A percentile compares a stretch with the other conserved stretches of the same genome.
These are phyloP conservation scores for Netelia virgata DNA, from an alignment of 2,888 invertebrate species.

Conservation along the genomic window DNA sequence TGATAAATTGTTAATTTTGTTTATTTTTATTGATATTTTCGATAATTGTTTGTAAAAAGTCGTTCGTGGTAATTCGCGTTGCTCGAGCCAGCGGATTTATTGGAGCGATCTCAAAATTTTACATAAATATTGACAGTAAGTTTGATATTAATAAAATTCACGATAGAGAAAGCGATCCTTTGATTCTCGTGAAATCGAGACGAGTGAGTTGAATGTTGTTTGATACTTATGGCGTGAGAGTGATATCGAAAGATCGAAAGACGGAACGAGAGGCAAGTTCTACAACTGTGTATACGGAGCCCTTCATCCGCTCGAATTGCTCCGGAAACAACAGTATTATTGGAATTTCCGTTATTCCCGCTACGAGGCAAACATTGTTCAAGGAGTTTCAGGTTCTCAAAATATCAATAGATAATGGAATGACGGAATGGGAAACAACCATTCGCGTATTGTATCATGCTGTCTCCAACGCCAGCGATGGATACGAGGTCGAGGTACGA, in stretches of 20 bases:
- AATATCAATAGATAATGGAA: constrained; percentile 13
- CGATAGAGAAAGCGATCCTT: not conserved
- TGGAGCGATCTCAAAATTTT: too few species aligned
- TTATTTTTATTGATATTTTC: too few species aligned
- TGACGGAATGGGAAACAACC: not conserved
- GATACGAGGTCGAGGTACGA: too few species aligned
- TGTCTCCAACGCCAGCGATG: not conserved
- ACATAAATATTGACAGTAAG: not conserved
- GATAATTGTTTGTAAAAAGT: too few species aligned
- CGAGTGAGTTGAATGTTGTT: constrained; percentile 42
- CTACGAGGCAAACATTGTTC: constrained; percentile 27
- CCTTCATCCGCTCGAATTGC: constrained; percentile 26
- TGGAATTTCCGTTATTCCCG: constrained; percentile 53
- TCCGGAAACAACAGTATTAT: constrained; percentile 42
- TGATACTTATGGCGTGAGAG: constrained; percentile 39
- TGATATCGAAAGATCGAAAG: not conserved
- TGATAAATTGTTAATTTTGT: too few species aligned
- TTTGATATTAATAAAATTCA: not conserved
- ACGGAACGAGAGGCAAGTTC: constrained; percentile 21
- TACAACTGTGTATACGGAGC: constrained; percentile 26
- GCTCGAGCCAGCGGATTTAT: too few species aligned
- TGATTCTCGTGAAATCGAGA: not conserved
- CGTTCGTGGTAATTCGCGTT: too few species aligned
- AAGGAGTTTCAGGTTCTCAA: not conserved
- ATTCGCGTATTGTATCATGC: not conserved